Conservation (phyloP, 2,113 vertebrate genomes). For the Setophaga kirtlandii region DNA sequence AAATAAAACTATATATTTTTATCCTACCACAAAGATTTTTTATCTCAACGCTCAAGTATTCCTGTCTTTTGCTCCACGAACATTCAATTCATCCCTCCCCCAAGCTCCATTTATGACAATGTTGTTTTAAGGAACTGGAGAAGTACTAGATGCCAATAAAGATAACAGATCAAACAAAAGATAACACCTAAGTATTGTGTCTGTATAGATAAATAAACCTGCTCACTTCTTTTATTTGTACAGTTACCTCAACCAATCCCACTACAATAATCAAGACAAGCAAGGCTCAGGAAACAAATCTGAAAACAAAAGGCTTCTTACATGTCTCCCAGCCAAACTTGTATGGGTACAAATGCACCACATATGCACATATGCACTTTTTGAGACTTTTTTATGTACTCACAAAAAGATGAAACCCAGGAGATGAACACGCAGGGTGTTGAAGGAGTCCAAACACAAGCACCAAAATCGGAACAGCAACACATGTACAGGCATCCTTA, state of each 20-base stretch:
- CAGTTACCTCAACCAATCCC: constrained; percentile 58
- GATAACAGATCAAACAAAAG: constrained; percentile 65
- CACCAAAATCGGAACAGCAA: not conserved
- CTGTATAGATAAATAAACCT: constrained; percentile 65
- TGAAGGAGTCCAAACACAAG: not conserved
- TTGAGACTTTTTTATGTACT: not conserved
- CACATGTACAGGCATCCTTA: not conserved
- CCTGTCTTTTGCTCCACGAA: not conserved
- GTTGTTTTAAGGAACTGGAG: constrained; percentile 57
- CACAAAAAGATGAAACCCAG: not conserved
- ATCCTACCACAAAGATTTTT: not conserved
- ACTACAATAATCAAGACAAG: constrained; percentile 37
- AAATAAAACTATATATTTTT: not conserved
- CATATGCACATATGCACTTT: not conserved
- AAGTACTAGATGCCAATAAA: constrained; percentile 69
- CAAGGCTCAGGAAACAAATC: not conserved
- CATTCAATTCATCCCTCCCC: not conserved
- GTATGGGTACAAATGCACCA: fast-evolving
- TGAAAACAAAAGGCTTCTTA: constrained; percentile 18
- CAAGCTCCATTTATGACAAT: constrained; percentile 49
- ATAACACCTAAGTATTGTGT: constrained; percentile 57
- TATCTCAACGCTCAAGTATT: not conserved
- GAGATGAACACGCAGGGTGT: not conserved
- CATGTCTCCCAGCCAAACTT: not conserved
- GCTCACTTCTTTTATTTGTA: constrained; percentile 59